Percentiles rank a stretch among this genome's conserved stretches.
These are phyloP conservation scores for Lepidochrysops patricia DNA, from an alignment of 2,888 invertebrate species.

Conservation along the genomic window DNA sequence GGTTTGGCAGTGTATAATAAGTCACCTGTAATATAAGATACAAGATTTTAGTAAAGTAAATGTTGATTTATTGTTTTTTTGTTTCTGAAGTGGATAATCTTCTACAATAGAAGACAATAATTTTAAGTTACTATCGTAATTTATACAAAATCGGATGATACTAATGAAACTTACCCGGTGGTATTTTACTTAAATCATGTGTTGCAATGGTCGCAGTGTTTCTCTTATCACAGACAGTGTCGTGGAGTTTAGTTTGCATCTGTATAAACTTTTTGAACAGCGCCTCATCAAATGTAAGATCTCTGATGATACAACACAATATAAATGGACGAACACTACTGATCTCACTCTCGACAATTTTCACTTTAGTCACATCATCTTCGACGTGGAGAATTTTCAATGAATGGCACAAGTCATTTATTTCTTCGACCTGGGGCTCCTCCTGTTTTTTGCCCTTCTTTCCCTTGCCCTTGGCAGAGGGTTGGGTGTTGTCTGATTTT, in stretches of 20 bases:
- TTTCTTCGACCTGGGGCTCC: conserved; percentile 41
- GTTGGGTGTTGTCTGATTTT: conserved; percentile 42
- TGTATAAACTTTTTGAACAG: conserved; percentile 85
- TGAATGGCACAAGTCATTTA: conserved; percentile 49
- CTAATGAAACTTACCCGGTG: conserved; percentile 63
- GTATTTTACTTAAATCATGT: conserved; percentile 81
- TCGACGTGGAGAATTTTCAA: conserved; percentile 63
- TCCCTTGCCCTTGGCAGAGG: conserved; percentile 43
- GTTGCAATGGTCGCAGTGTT: conserved; percentile 88
- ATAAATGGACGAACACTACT: conserved; percentile 80
- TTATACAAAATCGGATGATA: no score
- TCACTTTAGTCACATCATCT: conserved; percentile 64
- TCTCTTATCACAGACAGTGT: conserved; percentile 84
- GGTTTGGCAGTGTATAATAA: conserved; percentile 79
- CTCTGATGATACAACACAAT: conserved; percentile 80
- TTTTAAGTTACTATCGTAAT: no score
- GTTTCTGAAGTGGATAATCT: no score
- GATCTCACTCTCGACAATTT: conserved; percentile 72
- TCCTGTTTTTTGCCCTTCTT: conserved; percentile 58
- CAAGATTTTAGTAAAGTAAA: neutral
- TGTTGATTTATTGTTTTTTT: no score
- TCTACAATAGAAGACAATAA: no score
- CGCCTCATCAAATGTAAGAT: conserved; percentile 76
- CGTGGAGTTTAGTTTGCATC: conserved; percentile 85
- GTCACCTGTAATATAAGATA: conserved; percentile 47